Evolutionary conservation across 23 tunicate species (phyloP), one percentile per base, ranked within the genome.

Genomic region (Botrylloides violaceus): DNA sequence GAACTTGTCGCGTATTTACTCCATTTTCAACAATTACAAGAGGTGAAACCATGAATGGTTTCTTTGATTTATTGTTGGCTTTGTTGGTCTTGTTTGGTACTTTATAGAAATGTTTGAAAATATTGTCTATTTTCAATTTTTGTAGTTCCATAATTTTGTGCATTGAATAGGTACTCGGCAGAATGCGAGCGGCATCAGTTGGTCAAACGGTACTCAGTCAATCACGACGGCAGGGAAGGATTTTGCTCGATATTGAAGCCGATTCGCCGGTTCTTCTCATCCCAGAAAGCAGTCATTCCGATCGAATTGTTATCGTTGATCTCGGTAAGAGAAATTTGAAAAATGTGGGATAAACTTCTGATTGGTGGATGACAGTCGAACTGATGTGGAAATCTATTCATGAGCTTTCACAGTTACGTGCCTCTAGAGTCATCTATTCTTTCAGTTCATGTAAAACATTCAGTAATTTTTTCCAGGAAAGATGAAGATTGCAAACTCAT

Each of bases 11-110:
- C 99, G 5, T 94, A 62, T 68, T 70, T 78, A 73, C 96, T 91
- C 32, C 96, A 94, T 62, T 94, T 94, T 59, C 99, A 94, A 68
- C 99, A 94, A 68, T 77, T 94, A 19, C 95, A 87, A 64, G 99
- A 94, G 77, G 89, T 94, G 28, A 3, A n/a, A n/a, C n/a, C n/a
- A n/a, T n/a, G n/a, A n/a, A n/a, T n/a, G n/a, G n/a, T n/a, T n/a
- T n/a, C n/a, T n/a, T n/a, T n/a, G n/a, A n/a, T n/a, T n/a, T n/a
- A n/a, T n/a, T n/a, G n/a, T n/a, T n/a, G n/a, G n/a, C n/a, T n/a
- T n/a, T n/a, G n/a, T n/a, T n/a, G n/a, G n/a, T n/a, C n/a, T n/a
- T n/a, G n/a, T n/a, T n/a, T n/a, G n/a, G n/a, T n/a, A n/a, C n/a
- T n/a, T n/a, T n/a, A n/a, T n/a, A n/a, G n/a, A n/a, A n/a, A n/a